Percentiles rank a stretch among this genome's conserved stretches.
These are phyloP conservation scores for Paradisaea rubra DNA, from an alignment of 2,113 vertebrate genomes.

Conservation along the genomic window DNA sequence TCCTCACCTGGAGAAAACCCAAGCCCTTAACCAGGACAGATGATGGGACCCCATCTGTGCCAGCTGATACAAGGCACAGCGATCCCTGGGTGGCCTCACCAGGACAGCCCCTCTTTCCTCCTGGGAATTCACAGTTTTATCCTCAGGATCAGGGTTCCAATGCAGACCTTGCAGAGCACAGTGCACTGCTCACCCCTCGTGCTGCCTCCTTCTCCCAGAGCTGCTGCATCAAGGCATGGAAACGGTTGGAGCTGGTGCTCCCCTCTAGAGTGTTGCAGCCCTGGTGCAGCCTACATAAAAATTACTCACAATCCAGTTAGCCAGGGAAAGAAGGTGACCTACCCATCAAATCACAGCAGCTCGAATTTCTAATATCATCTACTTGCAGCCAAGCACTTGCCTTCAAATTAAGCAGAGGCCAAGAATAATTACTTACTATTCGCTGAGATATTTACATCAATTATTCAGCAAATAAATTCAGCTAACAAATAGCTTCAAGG, in stretches of 20 bases:
- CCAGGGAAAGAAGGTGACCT: background rate
- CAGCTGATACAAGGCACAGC: background rate
- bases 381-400: background rate
- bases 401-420: background rate
- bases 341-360: constrained; percentile 44
- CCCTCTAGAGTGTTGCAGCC: background rate
- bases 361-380: constrained; percentile 44
- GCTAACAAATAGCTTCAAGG: constrained; percentile 8
- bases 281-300: background rate
- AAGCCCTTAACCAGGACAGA: background rate
- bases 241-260: background rate
- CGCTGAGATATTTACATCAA: constrained; percentile 13
- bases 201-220: background rate
- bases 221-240: fast-evolving
- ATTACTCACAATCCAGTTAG: background rate
- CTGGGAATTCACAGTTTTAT: background rate
- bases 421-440: constrained; percentile 28
- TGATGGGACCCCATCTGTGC: background rate
- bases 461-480: constrained; percentile 44
- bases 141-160: background rate
- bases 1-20: background rate
- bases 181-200: fast-evolving
- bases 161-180: background rate
- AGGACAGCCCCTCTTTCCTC: background rate
- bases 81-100: fast-evolving